Percentiles rank a stretch among this genome's conserved stretches.
These are phyloP conservation scores for Coenonympha arcania DNA, from an alignment of 2,888 invertebrate genomes.

Conservation along the genomic window DNA sequence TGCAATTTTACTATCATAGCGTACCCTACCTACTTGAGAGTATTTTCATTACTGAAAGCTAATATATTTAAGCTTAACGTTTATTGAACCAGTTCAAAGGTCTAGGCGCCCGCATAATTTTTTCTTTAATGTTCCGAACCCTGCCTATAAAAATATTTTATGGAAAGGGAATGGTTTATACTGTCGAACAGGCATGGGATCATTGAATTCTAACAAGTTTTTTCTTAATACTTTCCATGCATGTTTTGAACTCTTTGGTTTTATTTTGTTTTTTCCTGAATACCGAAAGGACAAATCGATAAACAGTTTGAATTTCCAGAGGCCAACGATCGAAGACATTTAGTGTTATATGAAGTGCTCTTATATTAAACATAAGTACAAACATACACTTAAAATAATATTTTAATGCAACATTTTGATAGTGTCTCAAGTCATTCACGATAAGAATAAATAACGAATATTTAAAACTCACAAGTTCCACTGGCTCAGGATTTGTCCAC, in stretches of 20 bases:
- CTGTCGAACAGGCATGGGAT: slow-evolving; percentile 16
- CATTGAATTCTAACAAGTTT: slow-evolving; percentile 24
- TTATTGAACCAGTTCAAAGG: not conserved
- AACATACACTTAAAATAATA: slow-evolving; percentile 20
- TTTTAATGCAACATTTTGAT: slow-evolving; percentile 17
- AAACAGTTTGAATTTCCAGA: slow-evolving; percentile 31
- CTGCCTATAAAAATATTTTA: slow-evolving; percentile 24
- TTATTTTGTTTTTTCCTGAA: slow-evolving; percentile 32
- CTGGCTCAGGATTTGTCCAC: slow-evolving; percentile 31
- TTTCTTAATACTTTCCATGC: slow-evolving; percentile 33
- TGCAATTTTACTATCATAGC: no score
- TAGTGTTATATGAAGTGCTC: slow-evolving; percentile 48
- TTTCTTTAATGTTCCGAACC: slow-evolving; percentile 12
- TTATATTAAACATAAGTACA: slow-evolving; percentile 43
- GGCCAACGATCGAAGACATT: slow-evolving; percentile 27
- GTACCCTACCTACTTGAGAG: no score
- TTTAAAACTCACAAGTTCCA: slow-evolving; percentile 3
- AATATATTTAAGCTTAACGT: not conserved
- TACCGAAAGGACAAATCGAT: slow-evolving; percentile 51
- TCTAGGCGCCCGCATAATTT: slow-evolving; percentile 25
- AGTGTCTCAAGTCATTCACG: not conserved
- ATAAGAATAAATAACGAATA: no score
- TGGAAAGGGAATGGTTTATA: slow-evolving; percentile 22
- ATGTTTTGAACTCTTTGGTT: slow-evolving; percentile 27
- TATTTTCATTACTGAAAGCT: not conserved